A percentile compares a stretch with the other conserved stretches of the same genome.
Evolutionary conservation across 2,888 invertebrate species (phyloP).

Genomic region (Pyrrhia umbra): DNA sequence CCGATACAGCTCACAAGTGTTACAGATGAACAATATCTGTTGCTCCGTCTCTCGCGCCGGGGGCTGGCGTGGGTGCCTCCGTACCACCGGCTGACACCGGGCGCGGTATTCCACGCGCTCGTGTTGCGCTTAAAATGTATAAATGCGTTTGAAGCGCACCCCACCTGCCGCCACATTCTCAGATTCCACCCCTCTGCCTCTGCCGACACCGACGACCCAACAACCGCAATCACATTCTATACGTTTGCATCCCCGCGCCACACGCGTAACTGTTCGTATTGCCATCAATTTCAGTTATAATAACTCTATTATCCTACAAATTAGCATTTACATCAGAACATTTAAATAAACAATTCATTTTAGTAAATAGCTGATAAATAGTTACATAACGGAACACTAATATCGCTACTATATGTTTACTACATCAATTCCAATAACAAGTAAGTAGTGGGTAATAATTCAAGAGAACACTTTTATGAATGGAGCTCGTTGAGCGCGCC

Average conservation of each 20-base stretch:
- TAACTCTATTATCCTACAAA: constrained; percentile 57
- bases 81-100: constrained; percentile 11
- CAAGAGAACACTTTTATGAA: constrained; percentile 79
- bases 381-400: constrained; percentile 62
- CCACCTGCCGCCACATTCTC: constrained; percentile 54
- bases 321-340: constrained; percentile 57
- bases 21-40: constrained; percentile 20
- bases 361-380: constrained; percentile 62
- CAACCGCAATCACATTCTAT: constrained; percentile 22
- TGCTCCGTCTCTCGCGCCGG: too few species aligned
- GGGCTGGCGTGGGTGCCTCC: too few species aligned
- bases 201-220: constrained; percentile 5
- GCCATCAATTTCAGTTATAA: constrained; percentile 41
- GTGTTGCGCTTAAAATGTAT: constrained; percentile 48
- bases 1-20: background rate
- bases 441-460: constrained; percentile 73
- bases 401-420: constrained; percentile 72
- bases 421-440: constrained; percentile 72
- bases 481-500: constrained; percentile 71
- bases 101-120: constrained; percentile 39
- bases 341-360: constrained; percentile 62
- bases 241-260: background rate
- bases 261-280: constrained; percentile 6
- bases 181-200: constrained; percentile 46
- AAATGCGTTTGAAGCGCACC: constrained; percentile 48